Base-by-base conservation (phyloP, 2,888 invertebrate species). In the Brenthis daphne region DNA sequence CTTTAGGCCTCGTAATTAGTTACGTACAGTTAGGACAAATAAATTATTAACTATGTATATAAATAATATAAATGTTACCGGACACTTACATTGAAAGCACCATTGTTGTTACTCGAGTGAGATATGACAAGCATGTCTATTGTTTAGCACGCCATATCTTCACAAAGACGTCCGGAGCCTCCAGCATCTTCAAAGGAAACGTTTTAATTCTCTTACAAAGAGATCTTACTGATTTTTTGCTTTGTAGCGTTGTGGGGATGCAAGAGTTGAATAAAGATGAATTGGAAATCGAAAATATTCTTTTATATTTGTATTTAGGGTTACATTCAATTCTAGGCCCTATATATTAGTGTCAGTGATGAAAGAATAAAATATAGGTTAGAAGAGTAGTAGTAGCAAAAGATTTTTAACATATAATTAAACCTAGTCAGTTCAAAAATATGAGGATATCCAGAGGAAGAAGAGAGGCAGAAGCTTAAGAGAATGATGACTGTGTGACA, bases 121-220 rank as follows among this genome's bases (percentile, higher is more conserved):
- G n/a, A 58, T 43, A 58, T 54, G 43, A 58, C 55, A 56, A 53
- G 55, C 24, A 37, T 67, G 61, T 63, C 61, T 37, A 61, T 63
- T 67, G 61, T 63, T 37, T 67, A 61, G 50, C 56, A 43, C 56
- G 51, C 43, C 24, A 43, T 54, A 60, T 66, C 61, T 61, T 37
- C 56, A 61, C 67, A 61, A 67, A 67, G 61, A 63, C 50, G 37
- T 61, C 56, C 56, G 56, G 67, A 60, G 60, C 47, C 66, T 64
- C 65, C 63, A 55, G 33, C 53, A 20, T 29, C 24, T 57, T 66
- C 69, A 73, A 73, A 73, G 72, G 57, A 65, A 71, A 69, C 69
- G 43, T 69, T 67, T 69, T 72, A 68, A 69, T 73, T 69, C 66
- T 65, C 55, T 58, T 64, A 67, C 16, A 67, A 67, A 67, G 61